phyloP scores from a whole-genome alignment of 2,113 vertebrate genomes.

The Eclectus roratus region DNA sequence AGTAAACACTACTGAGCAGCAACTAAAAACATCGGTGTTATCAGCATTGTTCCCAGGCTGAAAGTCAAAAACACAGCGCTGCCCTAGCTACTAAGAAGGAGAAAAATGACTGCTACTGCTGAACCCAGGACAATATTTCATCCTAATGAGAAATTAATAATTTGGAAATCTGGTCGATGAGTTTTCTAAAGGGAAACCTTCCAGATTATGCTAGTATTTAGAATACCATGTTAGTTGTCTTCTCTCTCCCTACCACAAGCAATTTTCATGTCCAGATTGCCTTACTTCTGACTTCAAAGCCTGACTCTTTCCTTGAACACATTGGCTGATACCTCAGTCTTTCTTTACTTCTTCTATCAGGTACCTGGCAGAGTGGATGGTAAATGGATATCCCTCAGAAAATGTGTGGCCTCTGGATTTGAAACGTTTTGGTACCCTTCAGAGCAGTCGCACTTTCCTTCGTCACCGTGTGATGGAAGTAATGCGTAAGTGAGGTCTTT shows the following conservation, averaged over 20 bases:
- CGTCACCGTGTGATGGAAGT: constrained; percentile 98
- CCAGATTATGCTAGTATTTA: background rate
- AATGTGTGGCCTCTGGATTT: constrained; percentile 94
- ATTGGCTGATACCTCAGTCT: background rate
- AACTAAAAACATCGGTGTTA: too few relatives aligned
- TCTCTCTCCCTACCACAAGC: background rate
- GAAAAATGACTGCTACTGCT: background rate
- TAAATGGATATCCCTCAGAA: constrained; percentile 88
- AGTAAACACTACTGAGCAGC: too few relatives aligned
- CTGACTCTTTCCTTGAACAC: background rate
- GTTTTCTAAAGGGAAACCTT: background rate
- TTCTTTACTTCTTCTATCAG: constrained; percentile 61
- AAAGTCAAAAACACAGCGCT: background rate
- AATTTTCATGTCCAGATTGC: background rate
- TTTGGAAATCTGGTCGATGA: background rate
- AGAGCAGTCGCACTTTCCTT: constrained; percentile 96
- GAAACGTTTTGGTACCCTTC: constrained; percentile 92
- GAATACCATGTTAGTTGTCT: background rate
- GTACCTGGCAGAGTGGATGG: constrained; percentile 97
- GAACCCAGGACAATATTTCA: background rate
- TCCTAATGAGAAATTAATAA: background rate
- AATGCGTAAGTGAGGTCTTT: constrained; percentile 86
- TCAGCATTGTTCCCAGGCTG: too few relatives aligned
- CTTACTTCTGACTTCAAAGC: background rate
- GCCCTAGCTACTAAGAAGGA: background rate